These are phyloP conservation scores for Protobothrops flavoviridis DNA, from an alignment of 2,113 vertebrate genomes.

Conservation along the genomic window DNA sequence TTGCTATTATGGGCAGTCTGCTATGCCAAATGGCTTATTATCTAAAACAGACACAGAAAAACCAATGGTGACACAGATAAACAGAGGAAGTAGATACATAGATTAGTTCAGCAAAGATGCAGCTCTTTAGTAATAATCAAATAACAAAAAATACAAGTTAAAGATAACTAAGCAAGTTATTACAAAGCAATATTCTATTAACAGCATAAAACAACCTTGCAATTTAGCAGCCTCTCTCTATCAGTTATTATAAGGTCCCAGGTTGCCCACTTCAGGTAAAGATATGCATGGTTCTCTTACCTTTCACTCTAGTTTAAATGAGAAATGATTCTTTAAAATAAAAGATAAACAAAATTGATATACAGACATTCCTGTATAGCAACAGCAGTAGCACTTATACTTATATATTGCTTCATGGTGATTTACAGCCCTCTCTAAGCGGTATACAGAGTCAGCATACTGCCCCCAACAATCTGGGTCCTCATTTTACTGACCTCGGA, in stretches of 20 bases:
- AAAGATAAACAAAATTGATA: neutral
- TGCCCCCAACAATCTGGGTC: neutral
- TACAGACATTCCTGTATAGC: neutral
- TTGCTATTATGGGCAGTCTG: neutral
- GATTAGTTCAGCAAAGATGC: neutral
- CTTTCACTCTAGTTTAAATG: neutral
- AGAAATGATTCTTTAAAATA: neutral
- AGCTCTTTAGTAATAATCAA: neutral
- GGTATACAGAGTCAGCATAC: neutral
- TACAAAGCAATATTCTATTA: neutral
- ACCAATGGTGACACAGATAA: neutral
- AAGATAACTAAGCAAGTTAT: neutral
- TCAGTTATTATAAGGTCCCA: neutral
- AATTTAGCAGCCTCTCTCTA: neutral
- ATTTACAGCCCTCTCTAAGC: neutral
- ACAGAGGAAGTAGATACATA: neutral
- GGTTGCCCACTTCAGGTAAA: neutral
- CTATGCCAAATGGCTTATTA: neutral
- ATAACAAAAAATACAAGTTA: neutral
- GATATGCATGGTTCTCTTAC: neutral
- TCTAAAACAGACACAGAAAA: neutral
- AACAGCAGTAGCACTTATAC: neutral
- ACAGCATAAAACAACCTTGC: neutral
- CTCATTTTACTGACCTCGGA: neutral
- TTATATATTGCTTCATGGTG: neutral